Evolutionary conservation across 35 echinoderm and acorn worm genomes (phyloP).

Genomic region (Diadema setosum): DNA sequence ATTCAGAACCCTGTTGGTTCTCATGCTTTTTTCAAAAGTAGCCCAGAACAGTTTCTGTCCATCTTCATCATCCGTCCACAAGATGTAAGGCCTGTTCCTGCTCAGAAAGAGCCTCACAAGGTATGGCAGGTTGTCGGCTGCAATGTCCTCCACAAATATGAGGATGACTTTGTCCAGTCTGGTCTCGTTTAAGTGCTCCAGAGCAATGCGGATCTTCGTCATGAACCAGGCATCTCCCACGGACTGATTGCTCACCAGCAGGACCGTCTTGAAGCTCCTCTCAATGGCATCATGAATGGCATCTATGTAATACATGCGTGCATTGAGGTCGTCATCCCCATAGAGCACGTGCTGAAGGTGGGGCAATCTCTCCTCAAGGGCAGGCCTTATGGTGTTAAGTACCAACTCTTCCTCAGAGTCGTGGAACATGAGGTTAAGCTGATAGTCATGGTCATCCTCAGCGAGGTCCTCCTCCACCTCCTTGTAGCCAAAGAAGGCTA

Average conservation of each 20-base stretch:
- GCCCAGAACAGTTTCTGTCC: not conserved
- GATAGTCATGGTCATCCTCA: not conserved
- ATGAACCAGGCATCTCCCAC: not conserved
- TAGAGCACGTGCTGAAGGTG: not conserved
- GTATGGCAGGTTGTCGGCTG: not conserved
- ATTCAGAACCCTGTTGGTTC: not conserved
- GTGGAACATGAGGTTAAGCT: not conserved
- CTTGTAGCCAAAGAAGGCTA: not conserved
- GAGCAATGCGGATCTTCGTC: not conserved
- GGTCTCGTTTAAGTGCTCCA: not conserved
- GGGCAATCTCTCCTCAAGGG: not conserved
- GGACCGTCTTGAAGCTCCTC: not conserved
- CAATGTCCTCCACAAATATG: not conserved
- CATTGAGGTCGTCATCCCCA: not conserved
- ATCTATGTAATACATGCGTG: not conserved
- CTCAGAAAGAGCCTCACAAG: not conserved
- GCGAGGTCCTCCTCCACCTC: not conserved
- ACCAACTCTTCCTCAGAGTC: not conserved
- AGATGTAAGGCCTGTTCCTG: not conserved
- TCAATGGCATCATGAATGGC: not conserved
- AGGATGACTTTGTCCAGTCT: not conserved
- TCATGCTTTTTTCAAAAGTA: not conserved
- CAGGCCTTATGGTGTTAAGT: not conserved
- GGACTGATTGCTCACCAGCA: not conserved
- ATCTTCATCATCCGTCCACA: slow-evolving; percentile 17